Evolutionary conservation across 2,888 invertebrate genomes (phyloP).

Genomic region (Acrocyrtus sp.): DNA sequence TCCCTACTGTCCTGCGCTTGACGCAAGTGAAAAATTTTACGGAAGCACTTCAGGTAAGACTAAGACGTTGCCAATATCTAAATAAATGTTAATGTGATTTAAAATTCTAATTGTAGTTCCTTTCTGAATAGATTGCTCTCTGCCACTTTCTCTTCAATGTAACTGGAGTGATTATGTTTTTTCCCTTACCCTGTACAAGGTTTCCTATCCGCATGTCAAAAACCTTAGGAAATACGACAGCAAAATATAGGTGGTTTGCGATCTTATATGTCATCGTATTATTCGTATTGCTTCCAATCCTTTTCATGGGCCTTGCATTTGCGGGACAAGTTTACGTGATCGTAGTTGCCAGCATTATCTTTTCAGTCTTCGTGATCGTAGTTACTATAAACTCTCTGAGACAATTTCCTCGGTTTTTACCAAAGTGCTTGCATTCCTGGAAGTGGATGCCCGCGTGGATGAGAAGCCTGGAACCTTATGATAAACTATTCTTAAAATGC

Average conservation of each 20-base stretch:
- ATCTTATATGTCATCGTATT: slow-evolving; percentile 67
- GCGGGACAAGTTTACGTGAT: slow-evolving; percentile 66
- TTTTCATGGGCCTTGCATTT: slow-evolving; percentile 65
- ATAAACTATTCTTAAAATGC: slow-evolving; percentile 64
- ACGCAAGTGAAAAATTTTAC: slow-evolving; percentile 62
- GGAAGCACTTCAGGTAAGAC: not conserved
- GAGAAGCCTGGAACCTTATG: slow-evolving; percentile 67
- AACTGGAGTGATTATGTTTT: slow-evolving; percentile 69
- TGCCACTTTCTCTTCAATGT: slow-evolving; percentile 72
- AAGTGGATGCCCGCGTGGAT: slow-evolving; percentile 66
- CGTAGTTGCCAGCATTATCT: slow-evolving; percentile 63
- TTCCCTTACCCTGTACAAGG: slow-evolving; percentile 69
- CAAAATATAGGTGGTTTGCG: slow-evolving; percentile 70
- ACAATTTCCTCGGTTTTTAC: slow-evolving; percentile 64
- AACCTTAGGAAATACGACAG: slow-evolving; percentile 69
- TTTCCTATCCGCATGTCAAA: slow-evolving; percentile 69
- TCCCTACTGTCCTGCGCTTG: slow-evolving; percentile 67
- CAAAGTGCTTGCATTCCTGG: slow-evolving; percentile 65
- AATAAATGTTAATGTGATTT: too few relatives aligned
- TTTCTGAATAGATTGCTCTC: slow-evolving; percentile 68
- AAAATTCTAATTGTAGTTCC: too few relatives aligned
- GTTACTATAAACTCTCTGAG: slow-evolving; percentile 66
- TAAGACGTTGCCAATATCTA: not conserved
- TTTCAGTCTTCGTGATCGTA: slow-evolving; percentile 59
- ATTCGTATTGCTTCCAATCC: slow-evolving; percentile 65